Conservation (phyloP, 2,888 invertebrate species). For the Monopis laevigella region DNA sequence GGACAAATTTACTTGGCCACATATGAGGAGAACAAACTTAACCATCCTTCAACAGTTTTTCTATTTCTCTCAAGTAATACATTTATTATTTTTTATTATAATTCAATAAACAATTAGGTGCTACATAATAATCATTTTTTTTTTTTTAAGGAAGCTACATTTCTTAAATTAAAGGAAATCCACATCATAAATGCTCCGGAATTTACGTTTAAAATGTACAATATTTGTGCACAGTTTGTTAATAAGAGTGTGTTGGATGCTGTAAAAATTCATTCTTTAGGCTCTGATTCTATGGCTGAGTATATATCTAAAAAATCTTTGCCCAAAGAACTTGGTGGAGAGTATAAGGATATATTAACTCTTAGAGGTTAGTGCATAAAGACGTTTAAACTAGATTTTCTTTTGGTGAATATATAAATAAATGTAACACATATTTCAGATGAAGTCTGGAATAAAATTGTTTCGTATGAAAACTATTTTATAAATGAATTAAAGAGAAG, state of each 20-base stretch:
- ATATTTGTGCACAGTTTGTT: slow-evolving; percentile 75
- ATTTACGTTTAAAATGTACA: slow-evolving; percentile 73
- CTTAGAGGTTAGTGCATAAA: slow-evolving; percentile 30
- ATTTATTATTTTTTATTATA: slow-evolving; percentile 1
- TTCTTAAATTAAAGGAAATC: slow-evolving; percentile 65
- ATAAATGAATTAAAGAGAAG: slow-evolving; percentile 33
- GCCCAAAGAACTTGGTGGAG: slow-evolving; percentile 68
- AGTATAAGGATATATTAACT: slow-evolving; percentile 28
- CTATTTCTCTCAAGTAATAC: slow-evolving; percentile 68
- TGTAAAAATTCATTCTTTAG: slow-evolving; percentile 58
- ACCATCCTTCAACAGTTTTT: slow-evolving; percentile 74
- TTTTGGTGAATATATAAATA: too few relatives aligned
- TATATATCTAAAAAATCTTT: slow-evolving; percentile 62
- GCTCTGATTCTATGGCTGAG: slow-evolving; percentile 50
- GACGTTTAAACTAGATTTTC: neutral
- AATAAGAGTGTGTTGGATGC: slow-evolving; percentile 69
- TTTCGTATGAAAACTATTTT: slow-evolving; percentile 30
- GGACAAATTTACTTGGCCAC: slow-evolving; percentile 68
- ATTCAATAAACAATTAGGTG: neutral
- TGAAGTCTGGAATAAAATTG: slow-evolving; percentile 31
- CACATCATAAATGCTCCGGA: slow-evolving; percentile 75
- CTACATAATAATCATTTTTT: neutral
- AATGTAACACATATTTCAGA: slow-evolving; percentile 24
- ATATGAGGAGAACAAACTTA: slow-evolving; percentile 71
- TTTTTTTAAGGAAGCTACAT: slow-evolving; percentile 69